phyloP scores from a whole-genome alignment of 2,113 vertebrate species.

The Phocoena phocoena region DNA sequence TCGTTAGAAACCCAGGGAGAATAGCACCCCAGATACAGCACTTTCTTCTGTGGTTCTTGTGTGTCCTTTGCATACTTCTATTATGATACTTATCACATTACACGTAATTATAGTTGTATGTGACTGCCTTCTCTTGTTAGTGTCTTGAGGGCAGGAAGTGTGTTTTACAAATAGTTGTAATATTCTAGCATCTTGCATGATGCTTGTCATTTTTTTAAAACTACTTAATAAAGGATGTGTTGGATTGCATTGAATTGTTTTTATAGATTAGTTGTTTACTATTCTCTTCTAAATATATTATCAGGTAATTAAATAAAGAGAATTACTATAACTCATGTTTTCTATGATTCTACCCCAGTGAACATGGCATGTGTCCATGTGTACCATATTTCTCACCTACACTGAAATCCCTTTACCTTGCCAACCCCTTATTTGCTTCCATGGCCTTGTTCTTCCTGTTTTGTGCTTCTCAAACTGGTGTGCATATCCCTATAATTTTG shows the following conservation, averaged over 20 bases:
- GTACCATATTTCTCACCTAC: neutral
- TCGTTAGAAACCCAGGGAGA: neutral
- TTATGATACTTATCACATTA: neutral
- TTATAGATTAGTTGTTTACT: neutral
- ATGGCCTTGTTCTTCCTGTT: neutral
- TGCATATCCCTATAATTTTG: neutral
- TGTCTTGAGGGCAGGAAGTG: neutral
- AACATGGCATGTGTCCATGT: fast-evolving
- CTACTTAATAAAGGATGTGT: neutral
- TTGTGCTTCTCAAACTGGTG: neutral
- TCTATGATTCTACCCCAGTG: neutral
- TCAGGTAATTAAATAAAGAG: neutral
- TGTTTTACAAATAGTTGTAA: neutral
- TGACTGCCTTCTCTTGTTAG: neutral
- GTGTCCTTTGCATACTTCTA: neutral
- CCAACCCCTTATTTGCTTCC: neutral
- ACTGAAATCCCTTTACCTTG: neutral
- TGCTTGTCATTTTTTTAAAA: neutral
- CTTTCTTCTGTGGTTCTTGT: neutral
- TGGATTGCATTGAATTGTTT: neutral
- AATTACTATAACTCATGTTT: neutral
- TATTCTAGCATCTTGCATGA: neutral
- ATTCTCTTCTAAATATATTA: neutral
- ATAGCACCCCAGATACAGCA: neutral
- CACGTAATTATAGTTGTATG: neutral